These are phyloP conservation scores for Globicephala melas DNA, from an alignment of 2,113 vertebrate genomes.

Conservation along the genomic window DNA sequence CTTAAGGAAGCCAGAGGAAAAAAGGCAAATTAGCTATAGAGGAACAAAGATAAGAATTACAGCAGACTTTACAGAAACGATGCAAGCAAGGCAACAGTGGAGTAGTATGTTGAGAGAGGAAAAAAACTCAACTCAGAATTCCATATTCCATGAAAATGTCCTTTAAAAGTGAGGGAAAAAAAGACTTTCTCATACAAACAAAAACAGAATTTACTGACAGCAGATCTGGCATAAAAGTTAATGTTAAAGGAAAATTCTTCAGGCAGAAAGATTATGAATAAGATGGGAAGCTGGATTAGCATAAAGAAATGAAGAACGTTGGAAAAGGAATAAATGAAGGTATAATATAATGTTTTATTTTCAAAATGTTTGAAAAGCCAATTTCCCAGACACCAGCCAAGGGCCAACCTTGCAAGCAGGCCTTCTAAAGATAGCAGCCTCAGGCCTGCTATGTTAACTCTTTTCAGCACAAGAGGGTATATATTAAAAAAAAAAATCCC, in stretches of 20 bases:
- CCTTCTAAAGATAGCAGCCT: constrained; percentile 19
- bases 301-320: constrained; percentile 36
- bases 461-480: constrained; percentile 7
- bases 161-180: constrained; percentile 19
- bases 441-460: background rate
- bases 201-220: constrained; percentile 10
- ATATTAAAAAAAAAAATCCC: background rate
- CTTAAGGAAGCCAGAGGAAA: background rate
- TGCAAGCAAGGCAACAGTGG: background rate
- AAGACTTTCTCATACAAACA: constrained; percentile 31
- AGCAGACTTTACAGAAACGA: background rate
- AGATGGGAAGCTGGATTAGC: background rate
- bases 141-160: background rate
- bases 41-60: constrained; percentile 29
- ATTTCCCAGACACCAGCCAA: constrained; percentile 20
- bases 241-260: constrained; percentile 36
- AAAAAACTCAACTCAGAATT: background rate
- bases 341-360: constrained; percentile 18
- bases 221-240: constrained; percentile 26
- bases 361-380: constrained; percentile 41
- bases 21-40: background rate
- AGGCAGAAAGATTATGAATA: constrained; percentile 15
- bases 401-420: background rate
- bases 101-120: background rate
- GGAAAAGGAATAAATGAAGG: constrained; percentile 44